Percentiles rank a stretch among this genome's conserved stretches.
These are phyloP conservation scores for Embiotoca jacksoni DNA, from an alignment of 2,113 vertebrate genomes.

Conservation along the genomic window DNA sequence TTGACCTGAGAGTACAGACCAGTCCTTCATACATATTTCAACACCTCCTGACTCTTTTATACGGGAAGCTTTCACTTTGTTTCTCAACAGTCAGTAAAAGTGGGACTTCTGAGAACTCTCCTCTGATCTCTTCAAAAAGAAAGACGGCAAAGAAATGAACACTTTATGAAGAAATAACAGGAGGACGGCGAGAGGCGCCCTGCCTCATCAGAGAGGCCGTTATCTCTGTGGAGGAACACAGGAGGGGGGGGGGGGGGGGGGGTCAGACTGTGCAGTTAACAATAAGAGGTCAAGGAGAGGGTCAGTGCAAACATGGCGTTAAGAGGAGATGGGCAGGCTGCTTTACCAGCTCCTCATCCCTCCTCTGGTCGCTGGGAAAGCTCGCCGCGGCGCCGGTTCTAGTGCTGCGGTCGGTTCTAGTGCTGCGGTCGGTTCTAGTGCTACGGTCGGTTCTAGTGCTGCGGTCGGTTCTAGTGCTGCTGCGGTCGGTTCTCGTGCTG, in stretches of 20 bases:
- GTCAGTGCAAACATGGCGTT: constrained; percentile 38
- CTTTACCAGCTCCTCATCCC: constrained; percentile 32
- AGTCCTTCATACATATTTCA: too few relatives aligned
- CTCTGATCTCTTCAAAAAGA: not conserved
- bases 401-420: not conserved
- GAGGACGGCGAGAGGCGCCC: not conserved
- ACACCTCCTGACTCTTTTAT: too few relatives aligned
- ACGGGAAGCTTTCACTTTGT: too few relatives aligned
- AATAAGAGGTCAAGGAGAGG: constrained; percentile 37
- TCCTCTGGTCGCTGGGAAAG: not conserved
- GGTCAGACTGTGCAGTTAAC: constrained; percentile 7
- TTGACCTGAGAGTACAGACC: too few relatives aligned
- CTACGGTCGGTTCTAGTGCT: too few relatives aligned
- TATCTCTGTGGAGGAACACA: constrained; percentile 40
- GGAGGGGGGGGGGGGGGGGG: not conserved
- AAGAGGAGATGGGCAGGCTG: constrained; percentile 25
- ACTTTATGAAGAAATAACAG: not conserved
- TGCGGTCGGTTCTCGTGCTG: too few relatives aligned
- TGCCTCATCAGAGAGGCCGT: constrained; percentile 34
- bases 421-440: too few relatives aligned
- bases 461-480: too few relatives aligned
- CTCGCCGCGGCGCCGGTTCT: not conserved
- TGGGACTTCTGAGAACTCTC: not conserved
- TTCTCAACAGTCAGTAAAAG: not conserved
- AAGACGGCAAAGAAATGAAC: constrained; percentile 1